phyloP scores from a whole-genome alignment of 2,888 invertebrate species.

The Furcula furcula region DNA sequence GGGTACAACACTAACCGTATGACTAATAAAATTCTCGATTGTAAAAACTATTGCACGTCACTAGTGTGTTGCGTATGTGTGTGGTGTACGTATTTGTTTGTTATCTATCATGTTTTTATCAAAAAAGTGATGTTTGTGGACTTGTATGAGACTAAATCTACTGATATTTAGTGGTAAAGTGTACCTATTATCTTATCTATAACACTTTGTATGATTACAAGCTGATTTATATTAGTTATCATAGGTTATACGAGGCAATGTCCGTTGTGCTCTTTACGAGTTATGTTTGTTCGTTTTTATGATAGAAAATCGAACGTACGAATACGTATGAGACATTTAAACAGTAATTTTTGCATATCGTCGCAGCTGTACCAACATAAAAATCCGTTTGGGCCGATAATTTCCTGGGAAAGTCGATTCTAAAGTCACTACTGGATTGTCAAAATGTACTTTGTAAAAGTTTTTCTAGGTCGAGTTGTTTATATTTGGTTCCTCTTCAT shows the following conservation, averaged over 20 bases:
- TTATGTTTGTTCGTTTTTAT: slow-evolving; percentile 70
- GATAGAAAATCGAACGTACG: slow-evolving; percentile 43
- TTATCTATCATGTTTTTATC: slow-evolving; percentile 80
- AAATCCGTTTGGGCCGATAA: slow-evolving; percentile 9
- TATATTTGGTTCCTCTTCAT: slow-evolving; percentile 28
- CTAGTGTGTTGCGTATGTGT: slow-evolving; percentile 59
- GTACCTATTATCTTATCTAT: slow-evolving; percentile 62
- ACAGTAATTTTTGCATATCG: slow-evolving; percentile 20
- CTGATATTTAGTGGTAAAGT: slow-evolving; percentile 71
- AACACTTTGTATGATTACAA: slow-evolving; percentile 48
- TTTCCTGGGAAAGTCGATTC: slow-evolving; percentile 10
- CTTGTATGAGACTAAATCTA: slow-evolving; percentile 63
- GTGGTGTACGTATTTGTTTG: slow-evolving; percentile 63
- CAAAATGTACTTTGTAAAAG: slow-evolving; percentile 9
- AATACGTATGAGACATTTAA: slow-evolving; percentile 24
- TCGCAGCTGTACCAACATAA: slow-evolving; percentile 9
- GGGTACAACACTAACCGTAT: slow-evolving; percentile 25
- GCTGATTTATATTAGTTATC: slow-evolving; percentile 42
- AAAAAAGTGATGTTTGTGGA: slow-evolving; percentile 73
- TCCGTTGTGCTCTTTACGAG: slow-evolving; percentile 34
- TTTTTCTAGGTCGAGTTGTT: slow-evolving; percentile 31
- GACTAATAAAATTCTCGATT: slow-evolving; percentile 27
- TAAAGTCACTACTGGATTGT: slow-evolving; percentile 14
- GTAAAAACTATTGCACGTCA: slow-evolving; percentile 35
- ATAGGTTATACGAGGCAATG: slow-evolving; percentile 63